Conservation (phyloP, 2,888 invertebrate species). For the Aporophyla lueneburgensis region DNA sequence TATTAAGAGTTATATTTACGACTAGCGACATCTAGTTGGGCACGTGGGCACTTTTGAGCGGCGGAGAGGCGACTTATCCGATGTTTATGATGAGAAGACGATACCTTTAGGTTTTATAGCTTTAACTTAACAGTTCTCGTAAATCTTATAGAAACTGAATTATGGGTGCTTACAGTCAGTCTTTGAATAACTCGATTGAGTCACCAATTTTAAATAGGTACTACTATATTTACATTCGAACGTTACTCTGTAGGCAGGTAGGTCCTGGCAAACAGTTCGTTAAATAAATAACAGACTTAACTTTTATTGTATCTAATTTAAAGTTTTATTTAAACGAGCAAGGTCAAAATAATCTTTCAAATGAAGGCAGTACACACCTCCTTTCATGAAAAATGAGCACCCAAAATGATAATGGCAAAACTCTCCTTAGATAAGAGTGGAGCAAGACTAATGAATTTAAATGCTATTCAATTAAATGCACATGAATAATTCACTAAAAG, state of each 20-base stretch:
- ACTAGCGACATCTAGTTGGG: constrained; percentile 62
- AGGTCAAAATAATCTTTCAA: constrained; percentile 17
- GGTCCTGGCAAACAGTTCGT: not conserved
- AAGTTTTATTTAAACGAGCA: constrained; percentile 10
- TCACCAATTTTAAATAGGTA: not conserved
- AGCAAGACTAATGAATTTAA: constrained; percentile 85
- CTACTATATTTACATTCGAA: not conserved
- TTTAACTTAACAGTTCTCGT: constrained; percentile 22
- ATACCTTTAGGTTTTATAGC: constrained; percentile 36
- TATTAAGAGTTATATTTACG: constrained; percentile 52
- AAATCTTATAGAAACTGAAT: constrained; percentile 36
- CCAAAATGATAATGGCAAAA: constrained; percentile 67
- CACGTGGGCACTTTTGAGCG: constrained; percentile 32
- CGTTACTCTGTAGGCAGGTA: not conserved
- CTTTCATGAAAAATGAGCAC: constrained; percentile 65
- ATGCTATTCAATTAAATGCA: constrained; percentile 89
- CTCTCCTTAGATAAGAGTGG: constrained; percentile 68
- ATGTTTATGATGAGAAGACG: constrained; percentile 50
- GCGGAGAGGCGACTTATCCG: constrained; percentile 38
- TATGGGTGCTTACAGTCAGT: constrained; percentile 8
- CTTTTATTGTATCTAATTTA: not conserved
- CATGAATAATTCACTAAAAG: constrained; percentile 88
- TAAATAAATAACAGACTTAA: constrained; percentile 2
- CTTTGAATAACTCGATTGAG: not conserved
- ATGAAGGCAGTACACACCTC: constrained; percentile 49